A percentile compares a stretch with the other conserved stretches of the same genome.
Evolutionary conservation across 2,797 vertebrate species (phyloP).

Genomic region (Neomorphus geoffroyi): DNA sequence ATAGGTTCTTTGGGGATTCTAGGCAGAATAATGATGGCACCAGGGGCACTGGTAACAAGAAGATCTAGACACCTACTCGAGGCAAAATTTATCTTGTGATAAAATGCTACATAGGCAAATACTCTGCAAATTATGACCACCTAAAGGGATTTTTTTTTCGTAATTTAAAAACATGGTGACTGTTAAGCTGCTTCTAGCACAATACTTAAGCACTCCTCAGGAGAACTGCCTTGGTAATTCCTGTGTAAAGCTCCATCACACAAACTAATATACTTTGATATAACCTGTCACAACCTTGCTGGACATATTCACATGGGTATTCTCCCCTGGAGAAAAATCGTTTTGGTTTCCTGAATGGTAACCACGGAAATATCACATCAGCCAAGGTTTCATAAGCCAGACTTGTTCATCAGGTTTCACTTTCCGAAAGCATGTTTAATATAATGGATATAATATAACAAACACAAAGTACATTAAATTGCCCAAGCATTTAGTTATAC

Average conservation of each 20-base stretch:
- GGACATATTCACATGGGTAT: background rate
- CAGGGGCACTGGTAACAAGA: rapidly evolving
- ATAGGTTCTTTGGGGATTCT: background rate
- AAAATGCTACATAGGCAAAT: background rate
- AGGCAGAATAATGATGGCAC: background rate
- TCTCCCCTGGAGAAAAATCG: background rate
- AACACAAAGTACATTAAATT: background rate
- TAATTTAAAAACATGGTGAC: background rate
- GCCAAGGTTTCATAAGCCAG: background rate
- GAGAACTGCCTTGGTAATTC: background rate
- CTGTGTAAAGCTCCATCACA: background rate
- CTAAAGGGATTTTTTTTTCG: background rate
- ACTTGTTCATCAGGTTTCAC: background rate
- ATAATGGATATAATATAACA: background rate
- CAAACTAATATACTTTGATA: background rate
- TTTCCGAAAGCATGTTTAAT: background rate
- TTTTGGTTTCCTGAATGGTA: background rate
- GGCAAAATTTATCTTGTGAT: background rate
- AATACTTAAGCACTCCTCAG: background rate
- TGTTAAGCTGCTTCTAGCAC: background rate
- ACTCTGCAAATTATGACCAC: background rate
- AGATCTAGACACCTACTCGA: background rate
- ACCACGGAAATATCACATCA: background rate
- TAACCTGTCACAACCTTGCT: background rate
- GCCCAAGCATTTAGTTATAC: background rate